Conservation (phyloP, 2,113 vertebrate species). For the Todiramphus chloris region DNA sequence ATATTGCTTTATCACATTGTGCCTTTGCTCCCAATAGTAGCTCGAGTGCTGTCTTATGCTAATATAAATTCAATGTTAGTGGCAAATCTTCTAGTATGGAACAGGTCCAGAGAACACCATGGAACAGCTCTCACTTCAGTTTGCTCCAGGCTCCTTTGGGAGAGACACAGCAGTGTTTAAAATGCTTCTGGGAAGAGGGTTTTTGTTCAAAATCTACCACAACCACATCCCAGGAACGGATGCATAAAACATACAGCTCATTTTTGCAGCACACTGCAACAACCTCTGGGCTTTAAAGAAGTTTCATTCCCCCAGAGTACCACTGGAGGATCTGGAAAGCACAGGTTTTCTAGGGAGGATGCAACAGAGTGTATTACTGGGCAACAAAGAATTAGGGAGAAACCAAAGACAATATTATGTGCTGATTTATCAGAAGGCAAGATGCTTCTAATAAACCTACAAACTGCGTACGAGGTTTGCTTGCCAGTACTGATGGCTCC, state of each 20-base stretch:
- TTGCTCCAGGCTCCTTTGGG: neutral
- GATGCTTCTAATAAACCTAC: neutral
- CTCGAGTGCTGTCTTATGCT: neutral
- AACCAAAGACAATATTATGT: rapidly evolving
- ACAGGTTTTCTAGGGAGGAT: neutral
- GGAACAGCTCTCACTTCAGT: neutral
- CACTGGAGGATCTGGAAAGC: neutral
- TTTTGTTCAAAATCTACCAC: neutral
- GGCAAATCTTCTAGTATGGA: neutral
- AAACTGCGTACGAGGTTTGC: neutral
- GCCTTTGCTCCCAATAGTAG: neutral
- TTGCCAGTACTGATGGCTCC: neutral
- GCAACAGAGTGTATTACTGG: too few relatives aligned
- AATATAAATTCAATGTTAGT: neutral
- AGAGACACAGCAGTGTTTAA: neutral
- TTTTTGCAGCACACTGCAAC: rapidly evolving
- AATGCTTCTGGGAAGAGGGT: neutral
- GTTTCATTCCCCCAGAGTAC: neutral
- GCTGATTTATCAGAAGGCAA: neutral
- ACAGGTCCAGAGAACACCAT: neutral
- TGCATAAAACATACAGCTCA: neutral
- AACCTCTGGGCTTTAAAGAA: neutral
- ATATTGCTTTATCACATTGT: neutral
- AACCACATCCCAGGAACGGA: neutral
- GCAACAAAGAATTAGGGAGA: neutral